These are phyloP conservation scores for Neria commutata DNA, from an alignment of 2,888 invertebrate genomes.

Conservation along the genomic window DNA sequence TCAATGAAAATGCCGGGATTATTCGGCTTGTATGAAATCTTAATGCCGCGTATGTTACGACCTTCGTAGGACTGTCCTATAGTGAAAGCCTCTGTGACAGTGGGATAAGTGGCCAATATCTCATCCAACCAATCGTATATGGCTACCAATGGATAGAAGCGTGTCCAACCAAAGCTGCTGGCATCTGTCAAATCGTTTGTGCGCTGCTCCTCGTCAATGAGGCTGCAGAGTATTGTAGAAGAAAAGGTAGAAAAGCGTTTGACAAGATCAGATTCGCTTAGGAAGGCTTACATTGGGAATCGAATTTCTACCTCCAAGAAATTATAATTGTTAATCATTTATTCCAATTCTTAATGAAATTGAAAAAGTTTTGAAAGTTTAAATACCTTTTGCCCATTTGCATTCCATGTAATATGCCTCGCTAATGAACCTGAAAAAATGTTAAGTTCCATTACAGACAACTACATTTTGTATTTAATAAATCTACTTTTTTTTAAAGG, in stretches of 20 bases:
- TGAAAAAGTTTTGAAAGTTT: no score
- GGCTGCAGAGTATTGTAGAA: slow-evolving; percentile 43
- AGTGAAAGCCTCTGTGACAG: slow-evolving; percentile 62
- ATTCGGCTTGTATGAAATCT: slow-evolving; percentile 53
- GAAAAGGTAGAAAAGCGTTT: no score
- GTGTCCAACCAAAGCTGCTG: slow-evolving; percentile 67
- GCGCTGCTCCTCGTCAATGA: slow-evolving; percentile 57
- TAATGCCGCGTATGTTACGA: slow-evolving; percentile 66
- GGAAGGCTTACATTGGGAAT: no score
- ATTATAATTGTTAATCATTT: no score
- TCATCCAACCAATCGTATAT: slow-evolving; percentile 67
- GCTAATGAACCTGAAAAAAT: no score
- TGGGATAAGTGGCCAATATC: slow-evolving; percentile 62
- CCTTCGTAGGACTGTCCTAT: slow-evolving; percentile 68
- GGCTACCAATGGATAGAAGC: slow-evolving; percentile 66
- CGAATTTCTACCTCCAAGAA: no score
- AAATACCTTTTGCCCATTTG: no score
- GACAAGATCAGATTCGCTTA: neutral
- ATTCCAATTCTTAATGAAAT: no score
- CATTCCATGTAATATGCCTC: no score
- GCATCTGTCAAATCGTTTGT: slow-evolving; percentile 16
- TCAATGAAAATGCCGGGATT: slow-evolving; percentile 68
- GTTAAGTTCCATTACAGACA: no score
- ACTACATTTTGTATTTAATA: no score
- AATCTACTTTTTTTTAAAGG: no score